phyloP scores from a whole-genome alignment of 2,797 vertebrate species.

The Trachurus trachurus region DNA sequence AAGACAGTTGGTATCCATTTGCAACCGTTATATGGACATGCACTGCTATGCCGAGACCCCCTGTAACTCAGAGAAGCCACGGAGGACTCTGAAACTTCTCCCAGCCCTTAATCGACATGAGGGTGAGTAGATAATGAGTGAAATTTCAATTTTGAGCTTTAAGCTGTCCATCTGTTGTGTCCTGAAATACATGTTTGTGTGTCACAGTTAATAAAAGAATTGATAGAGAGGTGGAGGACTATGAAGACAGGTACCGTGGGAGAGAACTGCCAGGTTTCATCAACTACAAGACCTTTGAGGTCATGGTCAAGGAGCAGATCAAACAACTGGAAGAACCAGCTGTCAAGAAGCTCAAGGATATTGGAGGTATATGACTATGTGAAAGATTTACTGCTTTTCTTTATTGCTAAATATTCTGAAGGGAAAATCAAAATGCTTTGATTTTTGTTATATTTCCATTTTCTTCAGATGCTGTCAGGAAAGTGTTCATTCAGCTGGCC shows the following conservation, averaged over 20 bases:
- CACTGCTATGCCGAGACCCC: no score
- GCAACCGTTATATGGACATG: no score
- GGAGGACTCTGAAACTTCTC: no score
- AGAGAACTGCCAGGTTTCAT: conserved; percentile 90
- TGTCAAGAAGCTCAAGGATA: conserved; percentile 76
- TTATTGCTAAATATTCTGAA: background rate
- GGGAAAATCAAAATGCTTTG: background rate
- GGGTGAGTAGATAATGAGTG: no score
- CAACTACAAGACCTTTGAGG: conserved; percentile 90
- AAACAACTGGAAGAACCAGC: conserved; percentile 88
- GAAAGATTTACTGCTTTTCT: no score
- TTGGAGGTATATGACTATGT: conserved; percentile 72
- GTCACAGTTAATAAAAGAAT: conserved; percentile 77
- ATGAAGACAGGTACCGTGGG: conserved; percentile 87
- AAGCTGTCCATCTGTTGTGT: background rate
- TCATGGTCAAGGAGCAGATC: conserved; percentile 86
- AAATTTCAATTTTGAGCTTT: no score
- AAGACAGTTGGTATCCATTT: no score
- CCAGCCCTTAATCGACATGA: no score
- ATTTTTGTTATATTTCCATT: background rate
- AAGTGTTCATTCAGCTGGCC: background rate
- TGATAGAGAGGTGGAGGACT: conserved; percentile 60
- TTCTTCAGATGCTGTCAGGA: background rate
- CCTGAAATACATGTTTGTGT: conserved; percentile 6
- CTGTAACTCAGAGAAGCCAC: no score